Percentiles rank a stretch among this genome's conserved stretches.
phyloP scores from a whole-genome alignment of 2,797 vertebrate species.

The Danio jaintianensis region DNA sequence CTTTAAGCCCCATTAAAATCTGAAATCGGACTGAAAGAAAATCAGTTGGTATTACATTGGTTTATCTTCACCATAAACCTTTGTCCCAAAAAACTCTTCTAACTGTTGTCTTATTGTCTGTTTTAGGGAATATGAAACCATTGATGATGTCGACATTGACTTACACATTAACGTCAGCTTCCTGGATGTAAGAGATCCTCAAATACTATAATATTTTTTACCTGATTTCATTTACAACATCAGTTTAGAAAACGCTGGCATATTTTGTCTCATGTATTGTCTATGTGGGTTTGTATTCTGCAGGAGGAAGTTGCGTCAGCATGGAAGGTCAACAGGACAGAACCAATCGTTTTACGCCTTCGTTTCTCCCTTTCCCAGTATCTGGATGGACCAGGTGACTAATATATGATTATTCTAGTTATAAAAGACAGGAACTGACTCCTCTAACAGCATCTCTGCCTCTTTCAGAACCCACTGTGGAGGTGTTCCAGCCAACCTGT shows the following conservation, averaged over 20 bases:
- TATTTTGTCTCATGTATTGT: neutral
- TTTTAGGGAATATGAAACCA: conserved; percentile 87
- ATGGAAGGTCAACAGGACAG: conserved; percentile 90
- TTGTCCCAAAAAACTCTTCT: neutral
- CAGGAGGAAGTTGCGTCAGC: conserved; percentile 90
- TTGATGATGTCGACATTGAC: conserved; percentile 92
- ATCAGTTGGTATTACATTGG: neutral
- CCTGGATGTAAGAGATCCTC: conserved; percentile 84
- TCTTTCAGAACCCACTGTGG: conserved; percentile 87
- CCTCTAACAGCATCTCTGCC: neutral
- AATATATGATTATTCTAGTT: neutral
- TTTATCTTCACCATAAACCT: neutral
- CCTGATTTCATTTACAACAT: too few relatives aligned
- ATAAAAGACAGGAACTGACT: neutral
- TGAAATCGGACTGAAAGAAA: neutral
- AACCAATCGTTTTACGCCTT: conserved; percentile 89
- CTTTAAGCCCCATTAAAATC: neutral
- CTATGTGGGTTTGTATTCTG: neutral
- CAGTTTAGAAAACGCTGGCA: too few relatives aligned
- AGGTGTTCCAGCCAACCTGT: conserved; percentile 93
- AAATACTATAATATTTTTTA: neutral
- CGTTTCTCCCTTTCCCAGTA: conserved; percentile 93
- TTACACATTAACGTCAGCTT: conserved; percentile 88
- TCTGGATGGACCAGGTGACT: conserved; percentile 92
- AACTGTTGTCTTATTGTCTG: neutral